Percentiles rank a stretch among this genome's conserved stretches.
Conservation (phyloP, 1,140 invertebrate genomes). For the Drosophila baimaii region DNA sequence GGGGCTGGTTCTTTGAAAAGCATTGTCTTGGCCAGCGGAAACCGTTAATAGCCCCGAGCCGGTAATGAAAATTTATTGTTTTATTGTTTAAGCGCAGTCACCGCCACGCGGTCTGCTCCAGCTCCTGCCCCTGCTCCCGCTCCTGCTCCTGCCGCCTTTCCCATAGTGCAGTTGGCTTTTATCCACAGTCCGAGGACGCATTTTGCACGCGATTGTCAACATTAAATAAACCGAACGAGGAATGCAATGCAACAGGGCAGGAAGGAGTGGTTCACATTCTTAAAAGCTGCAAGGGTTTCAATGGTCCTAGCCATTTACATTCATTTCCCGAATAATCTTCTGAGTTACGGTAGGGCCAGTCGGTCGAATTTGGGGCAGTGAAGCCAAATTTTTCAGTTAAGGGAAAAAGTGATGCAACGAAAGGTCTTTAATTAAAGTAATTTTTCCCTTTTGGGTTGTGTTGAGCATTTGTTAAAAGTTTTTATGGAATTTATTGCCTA, state of each 20-base stretch:
- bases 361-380: constrained; percentile 55
- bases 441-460: not conserved
- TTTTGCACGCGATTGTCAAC: constrained; percentile 52
- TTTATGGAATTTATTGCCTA: constrained; percentile 4
- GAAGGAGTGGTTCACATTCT: constrained; percentile 37
- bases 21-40: constrained; percentile 66
- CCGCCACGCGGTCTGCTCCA: constrained; percentile 27
- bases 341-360: constrained; percentile 33
- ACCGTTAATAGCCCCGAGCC: constrained; percentile 75
- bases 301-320: constrained; percentile 74
- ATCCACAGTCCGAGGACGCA: constrained; percentile 40
- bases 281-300: constrained; percentile 63
- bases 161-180: constrained; percentile 17
- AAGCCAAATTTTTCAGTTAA: constrained; percentile 20
- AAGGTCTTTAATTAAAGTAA: constrained; percentile 5
- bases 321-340: constrained; percentile 60
- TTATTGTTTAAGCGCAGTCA: constrained; percentile 75
- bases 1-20: constrained; percentile 26
- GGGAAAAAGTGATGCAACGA: constrained; percentile 8
- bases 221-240: constrained; percentile 38
- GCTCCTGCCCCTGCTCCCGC: too few relatives aligned
- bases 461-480: not conserved
- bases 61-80: constrained; percentile 82
- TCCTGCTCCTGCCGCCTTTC: constrained; percentile 11
- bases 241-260: constrained; percentile 24